Base-by-base conservation (phyloP, 2,113 vertebrate species). In the Lutjanus erythropterus region DNA sequence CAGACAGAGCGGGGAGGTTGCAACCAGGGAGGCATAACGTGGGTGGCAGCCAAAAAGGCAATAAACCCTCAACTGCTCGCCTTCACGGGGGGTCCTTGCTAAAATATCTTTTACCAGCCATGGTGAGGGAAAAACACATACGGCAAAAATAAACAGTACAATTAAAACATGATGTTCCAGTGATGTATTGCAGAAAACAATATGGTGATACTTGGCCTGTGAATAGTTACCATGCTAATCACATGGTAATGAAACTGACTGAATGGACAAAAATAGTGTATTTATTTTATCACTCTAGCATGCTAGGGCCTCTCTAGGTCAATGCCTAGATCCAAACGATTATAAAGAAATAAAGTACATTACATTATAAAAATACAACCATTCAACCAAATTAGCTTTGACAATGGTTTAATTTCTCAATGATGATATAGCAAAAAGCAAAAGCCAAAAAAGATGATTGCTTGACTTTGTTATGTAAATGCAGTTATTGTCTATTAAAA, bases 21-120 rank as follows among this genome's bases (percentile, higher is more conserved):
- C 56, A 86, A 71, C 80, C 64, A 80, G 70, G 69, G 60, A 86
- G 74, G 87, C 44, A 59, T 66, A 81, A 67, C 66, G 66, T 74
- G 37, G 79, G 75, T 41, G 50, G 80, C 73, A 85, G 81, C 85
- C 81, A 90, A 87, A 80, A 88, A 89, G 61, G 64, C 71, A 88
- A 90, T 78, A 84, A 64, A 88, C 55, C 60, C 69, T 78, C n/a
- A 78, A 75, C 71, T 66, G 75, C 66, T 64, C 39, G 12, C 61
- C 44, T 79, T 74, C 27, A 62, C 74, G 27, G 41, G 41, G 23
- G 60, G 39, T 15, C 66, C 70, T 8, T 64, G 29, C 72, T 8
- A 31, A 71, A 78, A 52, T 44, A 72, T 68, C 12, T 29, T 55
- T 15, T 42, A 56, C 1, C 55, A 66, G 10, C 42, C 12, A 14